Evolutionary conservation across 1,140 invertebrate species (phyloP), one percentile per base, ranked within the genome.

Genomic region (Pseudomyrmex pallidus): DNA sequence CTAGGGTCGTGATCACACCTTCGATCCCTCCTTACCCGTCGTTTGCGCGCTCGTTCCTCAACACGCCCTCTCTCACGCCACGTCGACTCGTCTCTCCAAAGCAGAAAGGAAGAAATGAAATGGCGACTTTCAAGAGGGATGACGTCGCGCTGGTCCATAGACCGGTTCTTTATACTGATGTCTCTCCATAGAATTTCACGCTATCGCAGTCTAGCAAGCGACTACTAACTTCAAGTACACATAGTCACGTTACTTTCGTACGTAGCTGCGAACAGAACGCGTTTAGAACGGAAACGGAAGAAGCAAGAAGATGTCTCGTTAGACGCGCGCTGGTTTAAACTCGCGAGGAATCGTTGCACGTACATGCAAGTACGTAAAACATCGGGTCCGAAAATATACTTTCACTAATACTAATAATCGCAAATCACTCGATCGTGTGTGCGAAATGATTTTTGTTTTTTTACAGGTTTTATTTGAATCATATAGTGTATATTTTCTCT

Each of bases 101-200:
- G 44, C n/a, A 80, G 22, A 80, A 80, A 80, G 66, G 44, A 59
- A 80, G 66, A 80, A 80, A 80, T 72, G 56, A 80, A 80, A 59
- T 59, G 76, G 54, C 44, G 76, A 80, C 66, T 80, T 80, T 70
- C 46, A 72, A 80, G 44, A 80, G 46, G 66, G 22, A 70, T 68
- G 66, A 80, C 20, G 76, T 15, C 13, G 54, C 15, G 35, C 7
- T 35, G 35, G 35, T 78, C 35, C 62, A 12, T 56, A 57, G 56
- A 13, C 8, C 1, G 44, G 48, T 70, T 44, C 59, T 80, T 72
- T 72, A 46, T 72, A n/a, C 44, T 15, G 48, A 7, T 22, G 5
- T 59, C n/a, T 48, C 52, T 70, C 15, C 25, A 25, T 68, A 13
- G 20, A n/a, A 78, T 72, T 68, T 15, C 59, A 50, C 22, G 54